phyloP scores from a whole-genome alignment of 2,888 invertebrate genomes.

The Stegana nigrithorax region DNA sequence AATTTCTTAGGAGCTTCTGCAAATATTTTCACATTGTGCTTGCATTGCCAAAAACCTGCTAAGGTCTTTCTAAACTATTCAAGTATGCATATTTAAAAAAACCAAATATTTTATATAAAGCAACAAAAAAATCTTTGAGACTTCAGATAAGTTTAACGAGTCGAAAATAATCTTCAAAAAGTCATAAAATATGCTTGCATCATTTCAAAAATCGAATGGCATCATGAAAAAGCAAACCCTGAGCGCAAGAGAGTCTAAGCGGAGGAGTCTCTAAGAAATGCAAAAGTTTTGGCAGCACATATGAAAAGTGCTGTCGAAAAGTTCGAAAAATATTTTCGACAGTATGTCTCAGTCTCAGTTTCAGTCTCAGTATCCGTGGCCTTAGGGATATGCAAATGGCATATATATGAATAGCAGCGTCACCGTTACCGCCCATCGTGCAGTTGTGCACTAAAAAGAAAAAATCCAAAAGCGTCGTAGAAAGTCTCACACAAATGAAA shows the following conservation, averaged over 20 bases:
- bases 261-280: too few relatives aligned
- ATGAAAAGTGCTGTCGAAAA: slow-evolving; percentile 14
- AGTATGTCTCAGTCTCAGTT: too few relatives aligned
- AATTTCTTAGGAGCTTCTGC: too few relatives aligned
- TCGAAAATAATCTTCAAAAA: slow-evolving; percentile 16
- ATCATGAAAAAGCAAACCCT: too few relatives aligned
- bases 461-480: not conserved
- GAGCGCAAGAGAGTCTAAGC: too few relatives aligned
- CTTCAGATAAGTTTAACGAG: slow-evolving; percentile 10
- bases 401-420: too few relatives aligned
- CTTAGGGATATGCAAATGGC: too few relatives aligned
- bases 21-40: too few relatives aligned
- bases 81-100: not conserved
- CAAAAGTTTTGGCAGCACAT: slow-evolving; percentile 11
- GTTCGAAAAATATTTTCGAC: slow-evolving; percentile 11
- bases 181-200: slow-evolving; percentile 9
- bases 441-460: not conserved
- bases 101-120: not conserved
- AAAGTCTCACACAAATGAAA: not conserved
- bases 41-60: too few relatives aligned
- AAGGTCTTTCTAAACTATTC: too few relatives aligned
- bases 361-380: too few relatives aligned
- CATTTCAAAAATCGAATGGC: slow-evolving; percentile 3
- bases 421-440: too few relatives aligned
- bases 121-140: not conserved